Base-by-base conservation (phyloP, 1,140 invertebrate genomes). In the Helicoverpa zea region DNA sequence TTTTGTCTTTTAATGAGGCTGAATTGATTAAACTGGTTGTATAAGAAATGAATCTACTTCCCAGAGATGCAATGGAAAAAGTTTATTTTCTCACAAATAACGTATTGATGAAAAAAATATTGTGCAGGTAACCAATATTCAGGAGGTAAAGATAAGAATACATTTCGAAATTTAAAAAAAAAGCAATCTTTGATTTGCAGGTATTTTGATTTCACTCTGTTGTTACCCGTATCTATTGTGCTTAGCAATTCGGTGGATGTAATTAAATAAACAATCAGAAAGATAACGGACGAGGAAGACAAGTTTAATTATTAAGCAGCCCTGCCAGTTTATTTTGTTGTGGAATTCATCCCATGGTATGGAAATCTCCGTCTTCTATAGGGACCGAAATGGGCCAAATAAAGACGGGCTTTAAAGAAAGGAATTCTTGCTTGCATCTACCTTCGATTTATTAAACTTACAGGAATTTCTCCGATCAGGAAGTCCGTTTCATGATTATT, bases 301-400 rank as follows among this genome's bases (percentile, higher is more conserved):
- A 43, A 64, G 61, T 64, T 64, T 30, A 64, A 64, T 64, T 64
- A 64, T 35, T 63, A 64, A 43, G n/a, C 9, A 5, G 30, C 58
- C 58, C 58, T 12, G 18, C 35, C 61, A n/a, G 61, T 64, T 64
- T 43, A 64, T 64, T 64, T 64, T 64, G 61, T 64, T 59, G 9
- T 12, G 58, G 30, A 35, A 64, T 64, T 64, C 13, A 64, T 64
- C 43, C 30, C 16, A 43, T 64, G 61, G 13, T 13, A n/a, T 35
- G 14, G 29, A 64, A 64, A 30, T 30, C 13, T 43, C 14, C 11
- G 9, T n/a, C 29, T 13, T 43, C 35, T 43, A 43, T 64, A n/a
- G 29, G 2, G 9, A 23, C 18, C 3, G 58, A 59, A 59, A 12
- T 29, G 18, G 18, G 18, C 18, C 54, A 16, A 58, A 58, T 58